A percentile compares a stretch with the other conserved stretches of the same genome.
Conservation (phyloP, 2,888 invertebrate genomes). For the Minunthozetes semirufus region DNA sequence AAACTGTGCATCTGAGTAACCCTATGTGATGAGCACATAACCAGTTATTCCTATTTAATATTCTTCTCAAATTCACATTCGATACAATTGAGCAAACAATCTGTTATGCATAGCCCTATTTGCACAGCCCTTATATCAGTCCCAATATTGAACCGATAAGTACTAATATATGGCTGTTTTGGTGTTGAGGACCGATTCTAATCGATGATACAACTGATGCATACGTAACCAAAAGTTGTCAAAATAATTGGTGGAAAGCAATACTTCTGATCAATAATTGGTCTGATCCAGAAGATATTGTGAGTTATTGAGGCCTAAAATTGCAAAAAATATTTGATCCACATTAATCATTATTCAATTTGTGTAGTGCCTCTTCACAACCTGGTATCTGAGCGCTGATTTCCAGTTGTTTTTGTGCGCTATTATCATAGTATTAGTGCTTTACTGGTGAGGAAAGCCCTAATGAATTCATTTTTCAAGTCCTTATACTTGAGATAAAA, state of each 20-base stretch:
- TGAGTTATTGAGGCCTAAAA: not conserved
- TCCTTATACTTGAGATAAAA: not conserved
- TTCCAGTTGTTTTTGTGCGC: slow-evolving; percentile 9
- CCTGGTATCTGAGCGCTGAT: not conserved
- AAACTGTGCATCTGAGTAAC: not conserved
- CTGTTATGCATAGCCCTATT: not conserved
- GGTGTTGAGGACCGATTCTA: not conserved
- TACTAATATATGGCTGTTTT: not conserved
- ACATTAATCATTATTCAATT: not conserved
- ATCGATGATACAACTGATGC: not conserved
- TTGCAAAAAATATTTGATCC: not conserved
- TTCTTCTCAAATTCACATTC: too few relatives aligned
- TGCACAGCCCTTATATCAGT: not conserved
- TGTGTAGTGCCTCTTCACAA: not conserved
- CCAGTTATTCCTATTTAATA: too few relatives aligned
- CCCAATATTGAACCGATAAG: not conserved
- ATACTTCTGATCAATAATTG: not conserved
- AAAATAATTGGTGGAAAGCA: slow-evolving; percentile 15
- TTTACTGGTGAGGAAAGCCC: not conserved
- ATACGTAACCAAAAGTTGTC: slow-evolving; percentile 1
- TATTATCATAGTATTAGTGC: not conserved
- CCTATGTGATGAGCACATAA: not conserved
- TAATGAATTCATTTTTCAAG: not conserved
- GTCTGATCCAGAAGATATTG: not conserved
- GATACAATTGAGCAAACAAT: too few relatives aligned